phyloP scores from a whole-genome alignment of 2,888 invertebrate species.

The Erebia ligea region DNA sequence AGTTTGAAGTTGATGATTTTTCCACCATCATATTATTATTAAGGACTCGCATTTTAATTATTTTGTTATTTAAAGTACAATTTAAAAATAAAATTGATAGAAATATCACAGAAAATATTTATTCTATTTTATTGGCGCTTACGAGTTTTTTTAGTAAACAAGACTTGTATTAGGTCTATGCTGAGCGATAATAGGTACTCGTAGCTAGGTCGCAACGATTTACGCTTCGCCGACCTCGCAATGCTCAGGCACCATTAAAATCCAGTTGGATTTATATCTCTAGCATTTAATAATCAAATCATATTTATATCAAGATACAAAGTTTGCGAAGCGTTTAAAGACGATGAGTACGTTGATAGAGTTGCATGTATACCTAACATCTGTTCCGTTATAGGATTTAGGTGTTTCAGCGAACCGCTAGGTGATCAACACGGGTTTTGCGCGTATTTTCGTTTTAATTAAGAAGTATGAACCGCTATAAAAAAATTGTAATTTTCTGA shows the following conservation, averaged over 20 bases:
- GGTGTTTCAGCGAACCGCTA: too few relatives aligned
- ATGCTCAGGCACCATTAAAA: conserved; percentile 36
- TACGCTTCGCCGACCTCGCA: conserved; percentile 24
- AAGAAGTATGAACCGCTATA: too few relatives aligned
- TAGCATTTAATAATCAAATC: conserved; percentile 30
- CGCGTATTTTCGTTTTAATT: too few relatives aligned
- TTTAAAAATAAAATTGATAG: neutral
- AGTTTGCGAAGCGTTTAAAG: neutral
- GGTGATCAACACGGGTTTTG: too few relatives aligned
- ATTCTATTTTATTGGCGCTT: neutral
- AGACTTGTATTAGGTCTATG: conserved; percentile 25
- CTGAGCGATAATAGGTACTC: conserved; percentile 31
- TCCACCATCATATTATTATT: too few relatives aligned
- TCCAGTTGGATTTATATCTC: conserved; percentile 19
- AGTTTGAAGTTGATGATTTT: too few relatives aligned
- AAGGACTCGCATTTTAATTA: too few relatives aligned
- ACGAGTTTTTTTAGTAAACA: conserved; percentile 14
- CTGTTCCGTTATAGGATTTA: too few relatives aligned
- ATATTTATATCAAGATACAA: conserved; percentile 22
- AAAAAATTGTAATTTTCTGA: too few relatives aligned
- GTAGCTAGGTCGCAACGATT: conserved; percentile 31
- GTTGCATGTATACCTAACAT: too few relatives aligned
- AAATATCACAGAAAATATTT: neutral
- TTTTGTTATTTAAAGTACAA: neutral
- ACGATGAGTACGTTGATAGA: too few relatives aligned